These are phyloP conservation scores for Ochropleura plecta DNA, from an alignment of 2,888 invertebrate genomes.

Conservation along the genomic window DNA sequence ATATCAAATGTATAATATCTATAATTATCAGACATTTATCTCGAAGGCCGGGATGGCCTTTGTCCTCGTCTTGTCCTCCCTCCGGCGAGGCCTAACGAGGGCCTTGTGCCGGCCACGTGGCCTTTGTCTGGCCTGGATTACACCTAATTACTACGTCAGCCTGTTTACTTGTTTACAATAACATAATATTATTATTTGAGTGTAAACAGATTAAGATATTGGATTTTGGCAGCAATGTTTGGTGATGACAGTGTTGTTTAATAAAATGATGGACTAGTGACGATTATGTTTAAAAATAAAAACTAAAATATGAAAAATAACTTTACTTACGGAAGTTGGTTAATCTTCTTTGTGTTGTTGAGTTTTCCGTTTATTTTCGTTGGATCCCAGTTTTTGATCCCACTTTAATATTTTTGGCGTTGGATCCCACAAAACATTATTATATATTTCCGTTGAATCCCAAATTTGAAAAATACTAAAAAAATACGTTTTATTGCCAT, in stretches of 20 bases:
- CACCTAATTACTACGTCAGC: slow-evolving; percentile 68
- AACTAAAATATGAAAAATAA: too few relatives aligned
- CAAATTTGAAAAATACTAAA: too few relatives aligned
- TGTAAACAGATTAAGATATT: slow-evolving; percentile 51
- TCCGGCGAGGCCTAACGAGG: slow-evolving; percentile 64
- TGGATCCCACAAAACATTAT: too few relatives aligned
- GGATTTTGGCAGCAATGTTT: slow-evolving; percentile 22
- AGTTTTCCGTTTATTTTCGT: too few relatives aligned
- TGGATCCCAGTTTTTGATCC: too few relatives aligned
- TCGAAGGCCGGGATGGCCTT: too few relatives aligned
- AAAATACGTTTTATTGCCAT: too few relatives aligned
- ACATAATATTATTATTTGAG: slow-evolving; percentile 51
- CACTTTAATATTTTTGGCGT: too few relatives aligned
- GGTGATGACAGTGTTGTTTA: slow-evolving; percentile 15
- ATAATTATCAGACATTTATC: slow-evolving; percentile 50
- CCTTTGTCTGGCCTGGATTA: slow-evolving; percentile 63
- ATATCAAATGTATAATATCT: slow-evolving; percentile 47
- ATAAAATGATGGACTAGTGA: background rate
- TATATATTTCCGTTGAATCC: too few relatives aligned
- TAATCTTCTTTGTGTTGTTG: too few relatives aligned
- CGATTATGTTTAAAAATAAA: too few relatives aligned
- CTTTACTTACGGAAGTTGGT: too few relatives aligned
- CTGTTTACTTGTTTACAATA: slow-evolving; percentile 60
- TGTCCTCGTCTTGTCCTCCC: slow-evolving; percentile 31
- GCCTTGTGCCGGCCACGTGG: slow-evolving; percentile 68